Evolutionary conservation across 2,113 vertebrate species (phyloP), one percentile per base, ranked within the genome.

Genomic region (Origma solitaria): DNA sequence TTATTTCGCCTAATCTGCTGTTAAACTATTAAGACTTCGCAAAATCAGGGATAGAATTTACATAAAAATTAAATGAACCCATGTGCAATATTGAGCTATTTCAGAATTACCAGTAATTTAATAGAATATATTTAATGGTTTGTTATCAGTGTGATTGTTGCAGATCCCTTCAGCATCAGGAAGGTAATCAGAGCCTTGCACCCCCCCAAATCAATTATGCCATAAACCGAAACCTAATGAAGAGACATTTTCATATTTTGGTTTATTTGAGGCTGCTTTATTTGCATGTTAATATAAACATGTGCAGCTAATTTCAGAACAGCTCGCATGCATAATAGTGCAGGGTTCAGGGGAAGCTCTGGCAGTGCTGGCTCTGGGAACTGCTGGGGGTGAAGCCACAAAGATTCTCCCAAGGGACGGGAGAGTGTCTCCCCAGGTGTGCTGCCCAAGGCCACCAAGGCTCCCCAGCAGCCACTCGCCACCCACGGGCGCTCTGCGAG

Each of bases 61-160:
- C 94, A 96, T 95, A 95, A 96, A 97, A 98, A 96, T 97, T 94
- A 96, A 97, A 94, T 62, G 81, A 95, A 82, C 94, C 92, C 95
- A 37, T 92, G 72, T 89, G 90, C 88, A 92, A 88, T 79, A 93
- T 49, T 49, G 57, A 95, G 65, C 70, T 86, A 87, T 84, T 94
- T 81, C 95, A 92, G 85, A 96, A 96, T 96, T 90, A 85, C 70
- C 83, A 95, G 86, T 93, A 95, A 97, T 97, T 96, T 94, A 97
- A 97, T 86, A 94, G 96, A 94, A 44, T 75, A 56, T 54, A 44
- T 90, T 93, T 87, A 95, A 96, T 90, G 92, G 89, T 61, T 96
- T 97, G 50, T 91, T 96, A 96, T 93, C 44, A 80, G 60, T 24
- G 38, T 44, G 94, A 96, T 96, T 96, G 92, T 94, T 88, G 93